These are phyloP conservation scores for Otis tarda DNA, from an alignment of 2,113 vertebrate genomes.

Conservation along the genomic window DNA sequence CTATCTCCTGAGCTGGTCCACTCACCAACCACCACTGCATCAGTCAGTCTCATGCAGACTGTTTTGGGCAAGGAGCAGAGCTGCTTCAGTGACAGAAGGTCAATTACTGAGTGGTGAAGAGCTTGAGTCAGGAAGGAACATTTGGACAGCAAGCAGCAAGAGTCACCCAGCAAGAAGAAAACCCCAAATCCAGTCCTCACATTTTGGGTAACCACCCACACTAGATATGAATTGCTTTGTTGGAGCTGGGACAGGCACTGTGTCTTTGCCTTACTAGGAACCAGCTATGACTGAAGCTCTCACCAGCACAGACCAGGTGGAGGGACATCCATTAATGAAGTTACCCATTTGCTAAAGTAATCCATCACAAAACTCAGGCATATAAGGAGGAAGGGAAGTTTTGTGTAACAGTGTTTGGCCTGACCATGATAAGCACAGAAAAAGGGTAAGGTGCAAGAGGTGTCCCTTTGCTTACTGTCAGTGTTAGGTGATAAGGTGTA, in stretches of 20 bases:
- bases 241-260: neutral
- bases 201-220: neutral
- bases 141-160: neutral
- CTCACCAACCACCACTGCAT: neutral
- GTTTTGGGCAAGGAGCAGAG: neutral
- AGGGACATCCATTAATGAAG: neutral
- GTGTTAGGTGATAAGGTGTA: neutral
- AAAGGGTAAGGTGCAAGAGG: slow-evolving; percentile 16
- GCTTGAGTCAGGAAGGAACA: neutral
- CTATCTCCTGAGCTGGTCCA: neutral
- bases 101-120: neutral
- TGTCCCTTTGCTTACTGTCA: neutral
- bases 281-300: neutral
- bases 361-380: neutral
- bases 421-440: neutral
- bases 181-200: neutral
- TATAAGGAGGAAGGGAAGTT: neutral
- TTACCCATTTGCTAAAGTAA: slow-evolving; percentile 27
- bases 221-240: neutral
- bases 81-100: neutral
- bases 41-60: accelerated
- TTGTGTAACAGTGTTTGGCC: neutral
- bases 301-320: neutral
- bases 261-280: neutral
- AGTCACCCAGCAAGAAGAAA: neutral